phyloP scores from a whole-genome alignment of 2,888 invertebrate species.

The Philopedon plagiatum region DNA sequence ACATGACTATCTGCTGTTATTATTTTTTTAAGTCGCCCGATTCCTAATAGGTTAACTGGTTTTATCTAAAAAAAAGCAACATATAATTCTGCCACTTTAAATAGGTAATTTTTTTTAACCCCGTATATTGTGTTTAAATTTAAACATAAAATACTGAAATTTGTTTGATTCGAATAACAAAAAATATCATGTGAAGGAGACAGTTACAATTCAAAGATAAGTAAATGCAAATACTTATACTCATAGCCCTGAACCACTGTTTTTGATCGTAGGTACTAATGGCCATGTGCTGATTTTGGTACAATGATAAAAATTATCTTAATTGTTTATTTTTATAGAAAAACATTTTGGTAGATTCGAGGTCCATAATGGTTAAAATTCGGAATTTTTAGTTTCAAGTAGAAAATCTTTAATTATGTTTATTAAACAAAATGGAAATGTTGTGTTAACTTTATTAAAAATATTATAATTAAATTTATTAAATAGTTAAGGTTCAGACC shows the following conservation, averaged over 20 bases:
- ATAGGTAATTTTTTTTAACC: neutral
- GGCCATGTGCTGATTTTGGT: constrained; percentile 27
- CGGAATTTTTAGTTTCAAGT: neutral
- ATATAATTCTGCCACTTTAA: too few relatives aligned
- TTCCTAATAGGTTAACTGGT: too few relatives aligned
- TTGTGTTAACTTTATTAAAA: too few relatives aligned
- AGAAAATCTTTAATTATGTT: neutral
- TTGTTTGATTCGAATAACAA: neutral
- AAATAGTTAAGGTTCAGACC: too few relatives aligned
- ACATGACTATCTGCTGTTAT: too few relatives aligned
- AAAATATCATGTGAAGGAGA: neutral
- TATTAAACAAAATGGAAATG: neutral
- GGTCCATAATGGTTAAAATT: neutral
- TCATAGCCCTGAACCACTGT: constrained; percentile 4
- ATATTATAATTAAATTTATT: too few relatives aligned
- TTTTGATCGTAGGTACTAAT: constrained; percentile 4
- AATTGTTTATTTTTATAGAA: constrained; percentile 19
- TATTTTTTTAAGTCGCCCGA: too few relatives aligned
- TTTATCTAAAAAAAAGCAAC: too few relatives aligned
- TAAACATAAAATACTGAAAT: neutral
- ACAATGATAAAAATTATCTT: constrained; percentile 14
- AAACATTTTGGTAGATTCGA: constrained; percentile 6
- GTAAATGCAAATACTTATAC: constrained; percentile 2
- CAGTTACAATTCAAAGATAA: constrained; percentile 3
- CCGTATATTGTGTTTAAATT: neutral